Percentiles rank a stretch among this genome's conserved stretches.
Conservation (phyloP, 2,888 invertebrate genomes). For the Andrena haemorrhoa region DNA sequence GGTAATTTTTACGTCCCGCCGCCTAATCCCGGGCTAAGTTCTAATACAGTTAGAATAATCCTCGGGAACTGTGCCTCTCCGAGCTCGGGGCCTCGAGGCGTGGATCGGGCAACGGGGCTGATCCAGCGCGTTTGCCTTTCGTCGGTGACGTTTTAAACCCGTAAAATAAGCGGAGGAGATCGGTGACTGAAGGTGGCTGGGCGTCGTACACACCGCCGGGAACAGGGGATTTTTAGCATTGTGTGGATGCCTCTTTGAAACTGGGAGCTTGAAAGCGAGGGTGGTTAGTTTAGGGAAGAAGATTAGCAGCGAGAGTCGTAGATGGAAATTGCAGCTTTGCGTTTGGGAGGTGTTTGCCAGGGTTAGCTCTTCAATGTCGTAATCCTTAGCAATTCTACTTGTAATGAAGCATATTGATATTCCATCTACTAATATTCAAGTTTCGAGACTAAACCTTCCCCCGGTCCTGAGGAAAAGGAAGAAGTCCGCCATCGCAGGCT, state of each 20-base stretch:
- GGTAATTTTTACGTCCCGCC: conserved; percentile 58
- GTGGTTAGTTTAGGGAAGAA: not conserved
- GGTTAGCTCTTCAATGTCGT: not conserved
- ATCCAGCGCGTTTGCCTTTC: not conserved
- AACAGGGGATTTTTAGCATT: not conserved
- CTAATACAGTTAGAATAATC: conserved; percentile 69
- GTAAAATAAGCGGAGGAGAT: conserved; percentile 8
- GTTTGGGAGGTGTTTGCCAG: not conserved
- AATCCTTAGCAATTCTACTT: not conserved
- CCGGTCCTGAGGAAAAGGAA: not conserved
- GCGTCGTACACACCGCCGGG: not conserved
- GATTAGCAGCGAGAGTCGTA: not conserved
- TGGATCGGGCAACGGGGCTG: conserved; percentile 11
- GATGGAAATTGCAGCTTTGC: too few relatives aligned
- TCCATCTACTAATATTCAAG: not conserved
- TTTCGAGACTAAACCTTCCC: too few relatives aligned
- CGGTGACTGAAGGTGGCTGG: not conserved
- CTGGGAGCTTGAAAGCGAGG: not conserved
- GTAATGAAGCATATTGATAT: not conserved
- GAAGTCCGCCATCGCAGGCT: not conserved
- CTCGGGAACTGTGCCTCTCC: conserved; percentile 28
- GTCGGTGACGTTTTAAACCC: conserved; percentile 12
- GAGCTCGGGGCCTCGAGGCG: conserved; percentile 17
- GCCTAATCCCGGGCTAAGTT: conserved; percentile 70
- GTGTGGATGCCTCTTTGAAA: not conserved